Conservation (phyloP, 2,888 invertebrate genomes). For the Sycophila texana region DNA sequence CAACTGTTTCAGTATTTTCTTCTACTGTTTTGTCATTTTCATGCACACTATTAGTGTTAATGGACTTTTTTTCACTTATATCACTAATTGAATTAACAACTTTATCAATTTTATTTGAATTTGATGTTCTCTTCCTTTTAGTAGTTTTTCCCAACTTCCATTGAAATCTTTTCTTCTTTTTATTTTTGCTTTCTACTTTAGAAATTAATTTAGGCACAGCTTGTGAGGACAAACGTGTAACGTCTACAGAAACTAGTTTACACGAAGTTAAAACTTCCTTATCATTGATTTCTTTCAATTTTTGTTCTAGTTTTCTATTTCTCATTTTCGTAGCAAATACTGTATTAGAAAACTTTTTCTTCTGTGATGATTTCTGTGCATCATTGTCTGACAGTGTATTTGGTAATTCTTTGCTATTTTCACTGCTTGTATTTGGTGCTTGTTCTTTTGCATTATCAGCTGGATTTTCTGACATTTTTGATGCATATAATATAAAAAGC, state of each 20-base stretch:
- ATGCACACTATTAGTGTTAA: too few relatives aligned
- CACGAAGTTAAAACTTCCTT: conserved; percentile 26
- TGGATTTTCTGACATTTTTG: background rate
- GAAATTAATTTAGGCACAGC: conserved; percentile 37
- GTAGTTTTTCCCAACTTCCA: conserved; percentile 38
- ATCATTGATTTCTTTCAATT: conserved; percentile 32
- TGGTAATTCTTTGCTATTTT: conserved; percentile 4
- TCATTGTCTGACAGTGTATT: background rate
- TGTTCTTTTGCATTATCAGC: conserved; percentile 28
- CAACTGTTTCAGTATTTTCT: too few relatives aligned
- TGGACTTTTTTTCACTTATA: too few relatives aligned
- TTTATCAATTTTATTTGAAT: background rate
- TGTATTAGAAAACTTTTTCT: conserved; percentile 53
- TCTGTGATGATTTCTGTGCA: conserved; percentile 19
- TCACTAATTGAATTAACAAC: too few relatives aligned
- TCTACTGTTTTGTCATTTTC: too few relatives aligned
- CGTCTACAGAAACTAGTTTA: conserved; percentile 44
- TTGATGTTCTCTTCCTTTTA: conserved; percentile 34
- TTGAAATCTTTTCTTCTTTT: conserved; percentile 26
- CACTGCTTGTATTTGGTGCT: conserved; percentile 14
- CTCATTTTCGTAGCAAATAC: conserved; percentile 55
- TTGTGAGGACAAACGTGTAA: conserved; percentile 29
- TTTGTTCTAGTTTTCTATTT: conserved; percentile 50
- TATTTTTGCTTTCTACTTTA: conserved; percentile 25
- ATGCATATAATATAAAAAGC: conserved; percentile 8